Evolutionary conservation across 2,797 vertebrate genomes (phyloP).

Genomic region (Phrynocephalus vlangalii): DNA sequence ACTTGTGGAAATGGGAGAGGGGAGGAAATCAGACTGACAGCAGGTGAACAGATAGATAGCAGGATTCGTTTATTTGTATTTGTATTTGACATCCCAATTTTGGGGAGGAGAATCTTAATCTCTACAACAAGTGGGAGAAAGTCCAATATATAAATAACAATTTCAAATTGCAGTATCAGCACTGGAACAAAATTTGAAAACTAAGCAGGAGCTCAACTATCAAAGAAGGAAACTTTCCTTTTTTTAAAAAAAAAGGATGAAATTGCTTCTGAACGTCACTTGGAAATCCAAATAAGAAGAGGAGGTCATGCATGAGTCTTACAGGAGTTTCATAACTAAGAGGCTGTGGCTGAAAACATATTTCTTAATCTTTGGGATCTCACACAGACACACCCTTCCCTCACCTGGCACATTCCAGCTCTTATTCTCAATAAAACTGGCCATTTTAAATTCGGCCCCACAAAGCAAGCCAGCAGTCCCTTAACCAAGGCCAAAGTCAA

Average conservation of each 20-base stretch:
- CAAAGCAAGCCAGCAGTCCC: too few relatives aligned
- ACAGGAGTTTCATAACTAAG: not conserved
- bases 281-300: not conserved
- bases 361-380: not conserved
- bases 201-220: not conserved
- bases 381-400: too few relatives aligned
- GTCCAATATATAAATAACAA: not conserved
- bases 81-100: not conserved
- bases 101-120: too few relatives aligned
- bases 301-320: not conserved
- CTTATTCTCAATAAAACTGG: too few relatives aligned
- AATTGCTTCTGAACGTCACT: not conserved
- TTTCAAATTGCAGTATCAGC: not conserved
- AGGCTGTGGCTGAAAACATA: not conserved
- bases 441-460: too few relatives aligned
- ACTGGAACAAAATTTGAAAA: not conserved
- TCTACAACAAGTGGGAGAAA: not conserved
- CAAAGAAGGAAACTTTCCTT: not conserved
- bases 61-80: not conserved
- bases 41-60: not conserved
- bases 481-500: too few relatives aligned
- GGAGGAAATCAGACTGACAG: not conserved
- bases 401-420: too few relatives aligned
- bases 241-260: not conserved
- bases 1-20: not conserved